A percentile compares a stretch with the other conserved stretches of the same genome.
Conservation (phyloP, 2,113 vertebrate genomes). For the Chaetodon trifascialis region DNA sequence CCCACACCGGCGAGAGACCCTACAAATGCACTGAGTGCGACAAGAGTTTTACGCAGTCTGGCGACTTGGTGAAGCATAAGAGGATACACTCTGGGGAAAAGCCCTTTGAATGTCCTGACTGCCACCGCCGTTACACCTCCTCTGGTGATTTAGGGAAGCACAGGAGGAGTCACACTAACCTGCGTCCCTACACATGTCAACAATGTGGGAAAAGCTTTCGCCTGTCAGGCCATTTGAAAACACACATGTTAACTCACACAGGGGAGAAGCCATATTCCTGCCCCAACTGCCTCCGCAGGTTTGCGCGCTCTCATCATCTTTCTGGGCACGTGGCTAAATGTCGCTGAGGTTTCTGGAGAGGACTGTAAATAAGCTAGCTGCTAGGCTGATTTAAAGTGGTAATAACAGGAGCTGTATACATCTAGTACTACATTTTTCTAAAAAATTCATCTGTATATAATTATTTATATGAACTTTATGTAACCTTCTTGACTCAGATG, state of each 20-base stretch:
- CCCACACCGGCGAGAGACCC: conserved; percentile 84
- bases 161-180: conserved; percentile 81
- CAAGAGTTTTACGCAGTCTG: conserved; percentile 82
- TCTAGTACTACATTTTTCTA: conserved; percentile 24
- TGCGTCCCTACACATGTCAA: conserved; percentile 86
- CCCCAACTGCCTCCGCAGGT: conserved; percentile 79
- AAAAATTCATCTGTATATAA: conserved; percentile 20
- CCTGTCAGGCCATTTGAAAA: conserved; percentile 83
- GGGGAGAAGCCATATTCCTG: conserved; percentile 84
- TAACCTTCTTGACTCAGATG: conserved; percentile 15
- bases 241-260: conserved; percentile 85
- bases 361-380: conserved; percentile 21
- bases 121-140: conserved; percentile 80
- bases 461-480: conserved; percentile 54
- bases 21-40: conserved; percentile 82
- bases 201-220: conserved; percentile 82
- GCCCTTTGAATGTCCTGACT: conserved; percentile 82
- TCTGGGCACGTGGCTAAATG: conserved; percentile 79
- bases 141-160: conserved; percentile 83
- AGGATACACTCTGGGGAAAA: conserved; percentile 85
- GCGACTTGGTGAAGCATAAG: conserved; percentile 82
- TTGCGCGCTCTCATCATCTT: conserved; percentile 81
- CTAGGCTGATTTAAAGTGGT: background rate
- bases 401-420: background rate
- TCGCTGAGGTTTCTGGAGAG: conserved; percentile 52